Base-by-base conservation (phyloP, 2,797 vertebrate species). In the Momotus momota region DNA sequence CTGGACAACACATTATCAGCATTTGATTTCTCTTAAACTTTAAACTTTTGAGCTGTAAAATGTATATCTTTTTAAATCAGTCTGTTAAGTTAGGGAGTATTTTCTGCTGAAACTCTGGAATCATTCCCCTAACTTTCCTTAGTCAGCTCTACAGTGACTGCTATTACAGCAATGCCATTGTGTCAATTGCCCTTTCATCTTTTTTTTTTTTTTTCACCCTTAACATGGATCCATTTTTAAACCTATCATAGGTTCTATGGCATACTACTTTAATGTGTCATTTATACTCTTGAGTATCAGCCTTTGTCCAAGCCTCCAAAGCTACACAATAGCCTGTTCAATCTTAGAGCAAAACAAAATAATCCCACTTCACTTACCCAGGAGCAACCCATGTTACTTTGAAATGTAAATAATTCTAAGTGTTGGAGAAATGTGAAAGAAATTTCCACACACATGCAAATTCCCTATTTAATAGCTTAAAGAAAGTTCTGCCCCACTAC, bases 331-430 rank as follows among this genome's bases (percentile, higher is more conserved):
- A 67, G 26, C 17, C 69, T 58, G 45, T 67, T 74, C 71, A 80
- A 23, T 62, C 46, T 58, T 12, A 4, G 5, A 86, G 79, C 79
- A 62, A 33, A 93, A 72, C 58, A 90, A 95, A 93, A 84, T 65
- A 94, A 97, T 87, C 90, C 70, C 67, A 48, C 94, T 83, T 92
- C 38, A 33, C 15, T 87, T 8, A 46, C 12, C 40, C 15, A 31
- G 57, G n/a, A 80, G 41, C n/a, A 55, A 64, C 19, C 29, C 22
- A 6, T 45, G 86, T 33, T 12, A n/a, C 81, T 78, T 51, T 41
- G 86, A 94, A 96, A 92, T 92, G 71, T 43, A 87, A 93, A 94
- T 83, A 93, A 69, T 83, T 74, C 33, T 5, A 38, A 92, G 21
- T 38, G 65, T 31, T 71, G 69, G 41, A 71, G 49, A 64, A 73